phyloP scores from a whole-genome alignment of 2,888 invertebrate species.

The Dexiosoma caninum region DNA sequence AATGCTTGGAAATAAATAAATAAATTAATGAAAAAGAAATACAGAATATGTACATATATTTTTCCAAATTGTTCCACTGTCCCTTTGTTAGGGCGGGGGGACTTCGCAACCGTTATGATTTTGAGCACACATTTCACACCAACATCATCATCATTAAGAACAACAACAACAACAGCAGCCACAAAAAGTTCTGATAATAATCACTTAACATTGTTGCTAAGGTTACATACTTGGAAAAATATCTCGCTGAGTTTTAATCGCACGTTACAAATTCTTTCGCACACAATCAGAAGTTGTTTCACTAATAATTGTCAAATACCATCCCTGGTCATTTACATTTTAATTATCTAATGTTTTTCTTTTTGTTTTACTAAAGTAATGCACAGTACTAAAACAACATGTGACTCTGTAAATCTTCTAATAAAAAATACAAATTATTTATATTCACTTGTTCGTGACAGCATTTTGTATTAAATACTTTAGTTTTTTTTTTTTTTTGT shows the following conservation, averaged over 20 bases:
- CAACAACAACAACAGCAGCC: neutral
- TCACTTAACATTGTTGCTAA: conserved; percentile 2
- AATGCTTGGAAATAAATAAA: too few relatives aligned
- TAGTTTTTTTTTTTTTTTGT: neutral
- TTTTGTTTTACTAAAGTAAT: neutral
- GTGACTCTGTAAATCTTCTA: neutral
- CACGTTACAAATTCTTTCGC: neutral
- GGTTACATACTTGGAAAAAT: neutral
- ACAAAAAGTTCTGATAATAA: conserved; percentile 3
- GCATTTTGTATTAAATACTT: neutral
- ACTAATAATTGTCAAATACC: conserved; percentile 1
- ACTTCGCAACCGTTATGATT: conserved; percentile 6
- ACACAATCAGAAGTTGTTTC: neutral
- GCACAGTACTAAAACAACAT: neutral
- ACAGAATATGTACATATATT: neutral
- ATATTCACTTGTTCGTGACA: neutral
- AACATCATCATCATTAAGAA: too few relatives aligned
- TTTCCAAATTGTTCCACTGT: neutral
- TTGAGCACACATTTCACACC: neutral
- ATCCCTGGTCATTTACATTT: neutral
- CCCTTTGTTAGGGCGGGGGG: conserved; percentile 16
- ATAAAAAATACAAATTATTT: neutral
- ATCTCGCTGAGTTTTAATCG: neutral
- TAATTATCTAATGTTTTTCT: neutral
- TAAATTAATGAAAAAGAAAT: too few relatives aligned